Evolutionary conservation across 2,113 vertebrate genomes (phyloP).

Genomic region (Donacobius atricapilla): DNA sequence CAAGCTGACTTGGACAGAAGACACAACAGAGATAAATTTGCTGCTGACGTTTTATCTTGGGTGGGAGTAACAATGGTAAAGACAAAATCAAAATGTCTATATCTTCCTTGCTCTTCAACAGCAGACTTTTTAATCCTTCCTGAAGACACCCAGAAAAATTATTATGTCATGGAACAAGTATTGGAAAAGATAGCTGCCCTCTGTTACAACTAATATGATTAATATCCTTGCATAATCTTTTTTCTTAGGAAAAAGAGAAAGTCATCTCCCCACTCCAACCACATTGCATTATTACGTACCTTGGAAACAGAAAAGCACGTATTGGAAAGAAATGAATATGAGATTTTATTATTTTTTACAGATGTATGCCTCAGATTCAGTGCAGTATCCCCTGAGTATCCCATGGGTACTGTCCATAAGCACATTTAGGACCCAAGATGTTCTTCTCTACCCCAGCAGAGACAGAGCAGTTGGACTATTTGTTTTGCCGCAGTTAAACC

Average conservation of each 20-base stretch:
- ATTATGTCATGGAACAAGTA: neutral
- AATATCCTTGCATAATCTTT: neutral
- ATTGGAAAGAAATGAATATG: neutral
- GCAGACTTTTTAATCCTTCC: conserved; percentile 22
- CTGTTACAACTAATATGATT: conserved; percentile 29
- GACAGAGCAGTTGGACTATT: neutral
- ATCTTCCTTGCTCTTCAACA: conserved; percentile 39
- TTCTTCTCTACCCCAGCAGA: neutral
- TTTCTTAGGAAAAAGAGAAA: neutral
- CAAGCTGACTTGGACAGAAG: neutral
- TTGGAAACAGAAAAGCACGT: conserved; percentile 1
- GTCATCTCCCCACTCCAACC: neutral
- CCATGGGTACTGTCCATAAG: neutral
- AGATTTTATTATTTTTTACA: neutral
- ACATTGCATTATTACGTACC: neutral
- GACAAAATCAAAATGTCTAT: conserved; percentile 35
- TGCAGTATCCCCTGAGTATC: neutral
- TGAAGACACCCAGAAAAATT: neutral
- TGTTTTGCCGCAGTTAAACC: neutral
- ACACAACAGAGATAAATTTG: conserved; percentile 70
- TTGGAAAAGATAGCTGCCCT: conserved; percentile 24
- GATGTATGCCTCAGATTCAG: neutral
- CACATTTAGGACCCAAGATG: neutral
- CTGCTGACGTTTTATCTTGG: conserved; percentile 26
- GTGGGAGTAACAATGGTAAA: neutral